Evolutionary conservation across 2,888 invertebrate genomes (phyloP).

Genomic region (Agapostemon virescens): DNA sequence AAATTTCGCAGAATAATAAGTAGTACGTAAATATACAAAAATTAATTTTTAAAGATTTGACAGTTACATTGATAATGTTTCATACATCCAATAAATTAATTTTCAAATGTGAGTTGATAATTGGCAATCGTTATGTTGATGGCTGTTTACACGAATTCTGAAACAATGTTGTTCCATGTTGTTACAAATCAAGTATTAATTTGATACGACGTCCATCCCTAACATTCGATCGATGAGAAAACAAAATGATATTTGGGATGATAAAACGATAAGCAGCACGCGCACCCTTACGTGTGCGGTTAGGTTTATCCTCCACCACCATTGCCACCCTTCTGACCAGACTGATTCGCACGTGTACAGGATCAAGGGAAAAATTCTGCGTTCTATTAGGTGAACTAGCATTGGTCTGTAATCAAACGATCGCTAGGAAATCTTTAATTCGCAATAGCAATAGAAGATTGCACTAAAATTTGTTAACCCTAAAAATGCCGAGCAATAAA

Average conservation of each 20-base stretch:
- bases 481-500: too few relatives aligned
- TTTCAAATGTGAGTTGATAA: neutral
- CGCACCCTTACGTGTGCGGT: slow-evolving; percentile 19
- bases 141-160: neutral
- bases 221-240: neutral
- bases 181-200: slow-evolving; percentile 28
- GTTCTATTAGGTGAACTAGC: slow-evolving; percentile 28
- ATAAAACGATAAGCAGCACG: slow-evolving; percentile 8
- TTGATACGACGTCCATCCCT: slow-evolving; percentile 7
- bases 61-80: neutral
- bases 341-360: slow-evolving; percentile 46
- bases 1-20: too few relatives aligned
- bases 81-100: neutral
- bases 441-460: neutral
- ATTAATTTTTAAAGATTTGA: too few relatives aligned
- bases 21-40: too few relatives aligned
- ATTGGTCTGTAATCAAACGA: slow-evolving; percentile 34
- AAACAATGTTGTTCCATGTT: neutral
- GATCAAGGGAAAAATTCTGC: slow-evolving; percentile 47
- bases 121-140: neutral
- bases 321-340: slow-evolving; percentile 17
- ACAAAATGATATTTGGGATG: slow-evolving; percentile 20
- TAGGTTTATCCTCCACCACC: slow-evolving; percentile 26
- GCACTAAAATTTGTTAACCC: too few relatives aligned
- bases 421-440: neutral